Evolutionary conservation across 1,140 invertebrate genomes (phyloP), one percentile per base, ranked within the genome.

Genomic region (Drosophila lowei): DNA sequence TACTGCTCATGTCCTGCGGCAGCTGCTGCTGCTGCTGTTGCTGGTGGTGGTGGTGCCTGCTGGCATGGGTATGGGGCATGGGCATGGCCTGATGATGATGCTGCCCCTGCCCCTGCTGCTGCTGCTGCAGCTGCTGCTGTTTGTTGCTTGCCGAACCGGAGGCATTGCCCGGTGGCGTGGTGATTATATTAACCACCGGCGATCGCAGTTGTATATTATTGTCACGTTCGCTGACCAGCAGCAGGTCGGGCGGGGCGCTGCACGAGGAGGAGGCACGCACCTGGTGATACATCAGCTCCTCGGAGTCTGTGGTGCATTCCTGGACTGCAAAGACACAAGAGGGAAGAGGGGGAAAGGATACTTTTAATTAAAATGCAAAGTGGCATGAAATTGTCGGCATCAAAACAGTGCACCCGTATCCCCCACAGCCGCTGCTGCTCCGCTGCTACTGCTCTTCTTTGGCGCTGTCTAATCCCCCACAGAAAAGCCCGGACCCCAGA

Each of bases 221-320:
- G 79, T 91, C 90, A 76, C 90, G 88, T 90, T 91, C 90, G 59
- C 90, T 91, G 57, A 91, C 89, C 66, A 91, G 64, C 64, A 91
- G 59, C 68, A 91, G 67, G 74, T 91, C 90, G 30, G 91, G 90
- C 65, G 91, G 90, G 1, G 90, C 90, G 48, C 90, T 91, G 79
- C 90, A 91, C 7, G 90, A 89, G 64, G 91, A 91, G 60, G 90
- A 79, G 70, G 90, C 90, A 47, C 90, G 86, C 64, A 91, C 86
- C 76, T 91, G 90, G 71, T 91, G 90, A 65, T 91, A 91, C 79
- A 91, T 91, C 60, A 91, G 74, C 60, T 91, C 91, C 73, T 91
- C 91, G 6, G 91, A 91, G 76, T 91, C 90, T 64, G 91, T 91
- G 72, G 90, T 89, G 77, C 90, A 91, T 86, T 91, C 91, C 76